A percentile compares a stretch with the other conserved stretches of the same genome.
These are phyloP conservation scores for Pterophyllum scalare DNA, from an alignment of 2,113 vertebrate genomes.

Conservation along the genomic window DNA sequence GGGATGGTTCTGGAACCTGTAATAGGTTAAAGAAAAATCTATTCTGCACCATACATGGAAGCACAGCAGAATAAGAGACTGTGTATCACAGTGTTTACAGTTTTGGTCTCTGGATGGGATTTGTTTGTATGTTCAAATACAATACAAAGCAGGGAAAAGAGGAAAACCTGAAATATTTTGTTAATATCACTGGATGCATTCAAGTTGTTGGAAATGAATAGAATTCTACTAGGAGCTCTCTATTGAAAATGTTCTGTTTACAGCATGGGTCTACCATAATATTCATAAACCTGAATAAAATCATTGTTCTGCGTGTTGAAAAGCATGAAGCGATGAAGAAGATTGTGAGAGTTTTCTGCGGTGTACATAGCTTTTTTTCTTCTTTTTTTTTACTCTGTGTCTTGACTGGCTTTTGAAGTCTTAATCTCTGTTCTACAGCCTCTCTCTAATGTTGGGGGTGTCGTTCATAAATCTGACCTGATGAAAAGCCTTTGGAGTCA, in stretches of 20 bases:
- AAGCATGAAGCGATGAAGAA: not conserved
- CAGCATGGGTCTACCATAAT: not conserved
- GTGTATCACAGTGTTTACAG: not conserved
- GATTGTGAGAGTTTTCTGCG: not conserved
- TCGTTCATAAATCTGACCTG: conserved; percentile 64
- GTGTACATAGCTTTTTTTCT: conserved; percentile 14
- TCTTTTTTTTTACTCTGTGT: not conserved
- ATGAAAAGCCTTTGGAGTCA: conserved; percentile 66
- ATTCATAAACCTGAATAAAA: conserved; percentile 1
- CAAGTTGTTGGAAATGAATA: not conserved
- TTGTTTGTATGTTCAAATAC: not conserved
- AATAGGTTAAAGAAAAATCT: not conserved
- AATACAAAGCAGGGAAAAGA: not conserved
- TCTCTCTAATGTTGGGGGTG: conserved; percentile 37
- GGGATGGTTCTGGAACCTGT: not conserved
- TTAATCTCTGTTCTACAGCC: conserved; percentile 61
- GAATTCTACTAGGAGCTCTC: not conserved
- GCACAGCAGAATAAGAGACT: not conserved
- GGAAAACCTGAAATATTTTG: not conserved
- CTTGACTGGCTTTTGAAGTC: conserved; percentile 48
- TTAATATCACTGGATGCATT: not conserved
- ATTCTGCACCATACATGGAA: not conserved
- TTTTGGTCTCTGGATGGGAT: not conserved
- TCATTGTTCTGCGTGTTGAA: not conserved
- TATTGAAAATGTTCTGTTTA: not conserved